Evolutionary conservation across 2,888 invertebrate species (phyloP), one percentile per base, ranked within the genome.

Genomic region (Eucera pruinosa): DNA sequence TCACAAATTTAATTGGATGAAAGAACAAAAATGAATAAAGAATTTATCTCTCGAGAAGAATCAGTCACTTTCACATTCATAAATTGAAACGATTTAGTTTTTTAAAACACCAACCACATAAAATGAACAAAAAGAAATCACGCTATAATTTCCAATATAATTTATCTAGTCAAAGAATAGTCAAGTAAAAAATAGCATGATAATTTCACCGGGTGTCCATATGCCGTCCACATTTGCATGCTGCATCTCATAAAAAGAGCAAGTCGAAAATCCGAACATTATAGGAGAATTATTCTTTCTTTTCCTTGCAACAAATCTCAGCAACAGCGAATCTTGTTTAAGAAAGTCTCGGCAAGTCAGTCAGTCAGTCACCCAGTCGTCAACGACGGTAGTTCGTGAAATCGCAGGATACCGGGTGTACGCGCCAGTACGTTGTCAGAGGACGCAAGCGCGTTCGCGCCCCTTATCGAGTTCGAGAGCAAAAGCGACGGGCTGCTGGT

Each of bases 381-480:
- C 78, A 80, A 81, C 80, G 84, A 82, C 77, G 83, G 81, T 79
- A 84, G 86, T 84, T 85, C 65, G 84, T 82, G 84, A 84, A 86
- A 88, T 88, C 84, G 83, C 73, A 81, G 80, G 73, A 77, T 78
- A 82, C 77, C 78, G 78, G 75, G 69, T 73, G 58, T 72, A 71
- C 82, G 82, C 81, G 81, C 81, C 76, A 72, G 73, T 78, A 83
- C 75, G 78, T 73, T 83, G 84, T 79, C 74, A 77, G 83, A 86
- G 86, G 82, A 89, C 88, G 86, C 87, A 86, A 84, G 90, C 89
- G 87, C 89, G 88, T 85, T 85, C 87, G 85, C 86, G 80, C 86
- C 87, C 89, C 90, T 91, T 91, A 91, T 91, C 90, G 91, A 90
- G 89, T 91, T 90, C 88, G 88, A 87, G 87, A 87, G 89, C 82